phyloP scores from a whole-genome alignment of 2,888 invertebrate genomes.

The Plusia festucae region DNA sequence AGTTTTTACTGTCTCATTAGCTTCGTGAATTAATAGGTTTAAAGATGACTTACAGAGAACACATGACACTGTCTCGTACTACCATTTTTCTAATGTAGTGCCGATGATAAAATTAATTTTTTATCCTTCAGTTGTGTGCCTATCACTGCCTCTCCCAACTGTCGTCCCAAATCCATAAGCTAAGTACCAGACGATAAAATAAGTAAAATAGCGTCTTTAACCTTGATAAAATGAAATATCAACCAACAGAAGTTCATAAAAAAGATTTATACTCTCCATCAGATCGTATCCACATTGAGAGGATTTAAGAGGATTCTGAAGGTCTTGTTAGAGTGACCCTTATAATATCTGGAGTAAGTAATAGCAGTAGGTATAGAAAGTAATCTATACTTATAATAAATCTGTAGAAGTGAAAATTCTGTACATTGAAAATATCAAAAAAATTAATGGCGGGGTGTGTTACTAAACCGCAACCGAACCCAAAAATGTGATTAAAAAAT shows the following conservation, averaged over 20 bases:
- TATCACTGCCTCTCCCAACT: neutral
- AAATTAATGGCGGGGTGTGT: no score
- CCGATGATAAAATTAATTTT: neutral
- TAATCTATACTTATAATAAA: no score
- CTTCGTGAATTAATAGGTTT: no score
- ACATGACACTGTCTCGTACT: no score
- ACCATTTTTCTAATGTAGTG: no score
- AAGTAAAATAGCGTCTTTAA: neutral
- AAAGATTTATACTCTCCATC: conserved; percentile 8
- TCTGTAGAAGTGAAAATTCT: no score
- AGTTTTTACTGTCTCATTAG: no score
- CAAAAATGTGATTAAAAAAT: no score
- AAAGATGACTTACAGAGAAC: no score
- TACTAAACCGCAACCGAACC: no score
- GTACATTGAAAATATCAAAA: no score
- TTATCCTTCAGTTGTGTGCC: neutral
- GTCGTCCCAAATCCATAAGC: neutral
- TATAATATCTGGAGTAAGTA: conserved; percentile 23
- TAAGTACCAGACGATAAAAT: neutral
- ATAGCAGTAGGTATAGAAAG: neutral
- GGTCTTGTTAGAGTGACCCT: conserved; percentile 17
- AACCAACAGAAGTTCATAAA: neutral
- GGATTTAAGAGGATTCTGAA: conserved; percentile 19
- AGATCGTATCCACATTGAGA: conserved; percentile 1
- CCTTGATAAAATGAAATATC: conserved; percentile 6